Conservation (phyloP, 2,797 vertebrate genomes). For the Sarcophilus harrisii region DNA sequence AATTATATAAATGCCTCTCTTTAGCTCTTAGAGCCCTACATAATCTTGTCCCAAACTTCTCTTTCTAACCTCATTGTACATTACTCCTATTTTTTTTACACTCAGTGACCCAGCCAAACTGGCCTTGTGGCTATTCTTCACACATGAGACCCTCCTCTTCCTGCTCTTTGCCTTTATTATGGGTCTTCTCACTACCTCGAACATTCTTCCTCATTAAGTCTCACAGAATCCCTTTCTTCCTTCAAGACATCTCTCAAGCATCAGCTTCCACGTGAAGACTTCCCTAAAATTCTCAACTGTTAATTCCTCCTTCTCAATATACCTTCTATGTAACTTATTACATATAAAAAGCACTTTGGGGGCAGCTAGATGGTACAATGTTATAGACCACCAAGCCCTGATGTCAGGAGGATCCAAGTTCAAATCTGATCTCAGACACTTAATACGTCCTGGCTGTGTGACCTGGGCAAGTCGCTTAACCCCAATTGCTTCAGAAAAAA, state of each 20-base stretch:
- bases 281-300: background rate
- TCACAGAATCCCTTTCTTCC: background rate
- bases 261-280: background rate
- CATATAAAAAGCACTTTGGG: too few relatives aligned
- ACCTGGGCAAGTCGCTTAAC: too few relatives aligned
- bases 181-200: background rate
- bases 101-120: background rate
- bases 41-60: background rate
- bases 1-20: too few relatives aligned
- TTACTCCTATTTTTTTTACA: background rate
- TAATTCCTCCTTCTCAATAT: background rate
- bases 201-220: background rate
- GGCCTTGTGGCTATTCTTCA: background rate
- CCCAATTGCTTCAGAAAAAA: too few relatives aligned
- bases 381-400: too few relatives aligned
- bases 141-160: background rate
- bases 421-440: too few relatives aligned
- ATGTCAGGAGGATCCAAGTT: too few relatives aligned
- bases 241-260: background rate
- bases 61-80: background rate
- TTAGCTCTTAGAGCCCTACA: background rate
- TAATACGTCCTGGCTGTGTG: too few relatives aligned
- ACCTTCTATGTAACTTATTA: background rate
- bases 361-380: too few relatives aligned
- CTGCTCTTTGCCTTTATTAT: background rate